A percentile compares a stretch with the other conserved stretches of the same genome.
These are phyloP conservation scores for Malurus leucopterus DNA, from an alignment of 2,797 vertebrate genomes.

Conservation along the genomic window DNA sequence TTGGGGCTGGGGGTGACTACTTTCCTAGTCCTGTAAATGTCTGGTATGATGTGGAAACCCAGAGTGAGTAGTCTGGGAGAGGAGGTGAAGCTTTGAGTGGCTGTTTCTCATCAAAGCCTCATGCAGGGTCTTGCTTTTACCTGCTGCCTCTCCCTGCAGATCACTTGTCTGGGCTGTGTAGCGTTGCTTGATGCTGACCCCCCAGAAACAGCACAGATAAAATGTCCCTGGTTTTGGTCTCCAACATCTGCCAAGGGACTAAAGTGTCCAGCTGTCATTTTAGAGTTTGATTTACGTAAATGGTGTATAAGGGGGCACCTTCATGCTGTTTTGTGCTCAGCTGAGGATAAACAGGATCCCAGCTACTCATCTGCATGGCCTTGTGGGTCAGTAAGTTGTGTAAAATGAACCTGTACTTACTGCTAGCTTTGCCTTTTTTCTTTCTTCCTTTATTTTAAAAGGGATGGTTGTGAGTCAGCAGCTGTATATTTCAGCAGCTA, in stretches of 20 bases:
- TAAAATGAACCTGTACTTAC: neutral
- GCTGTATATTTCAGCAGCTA: neutral
- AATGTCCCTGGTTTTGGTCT: neutral
- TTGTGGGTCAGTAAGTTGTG: neutral
- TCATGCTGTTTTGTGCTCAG: neutral
- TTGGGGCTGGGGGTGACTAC: accelerated
- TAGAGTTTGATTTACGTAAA: neutral
- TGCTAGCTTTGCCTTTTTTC: neutral
- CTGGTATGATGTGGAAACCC: neutral
- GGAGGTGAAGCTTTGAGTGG: neutral
- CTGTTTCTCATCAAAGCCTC: neutral
- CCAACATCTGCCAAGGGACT: neutral
- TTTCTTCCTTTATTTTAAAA: neutral
- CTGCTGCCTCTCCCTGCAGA: neutral
- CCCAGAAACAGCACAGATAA: neutral
- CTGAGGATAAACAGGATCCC: neutral
- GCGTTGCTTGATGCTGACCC: accelerated
- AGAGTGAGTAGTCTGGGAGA: neutral
- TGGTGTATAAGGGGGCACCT: neutral
- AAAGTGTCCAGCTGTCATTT: neutral
- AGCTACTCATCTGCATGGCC: accelerated
- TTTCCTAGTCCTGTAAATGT: neutral
- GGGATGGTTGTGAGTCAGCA: neutral
- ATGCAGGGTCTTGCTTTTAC: accelerated
- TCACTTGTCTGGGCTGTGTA: accelerated